These are phyloP conservation scores for Phymastichus coffea DNA, from an alignment of 1,140 invertebrate species.

Conservation along the genomic window DNA sequence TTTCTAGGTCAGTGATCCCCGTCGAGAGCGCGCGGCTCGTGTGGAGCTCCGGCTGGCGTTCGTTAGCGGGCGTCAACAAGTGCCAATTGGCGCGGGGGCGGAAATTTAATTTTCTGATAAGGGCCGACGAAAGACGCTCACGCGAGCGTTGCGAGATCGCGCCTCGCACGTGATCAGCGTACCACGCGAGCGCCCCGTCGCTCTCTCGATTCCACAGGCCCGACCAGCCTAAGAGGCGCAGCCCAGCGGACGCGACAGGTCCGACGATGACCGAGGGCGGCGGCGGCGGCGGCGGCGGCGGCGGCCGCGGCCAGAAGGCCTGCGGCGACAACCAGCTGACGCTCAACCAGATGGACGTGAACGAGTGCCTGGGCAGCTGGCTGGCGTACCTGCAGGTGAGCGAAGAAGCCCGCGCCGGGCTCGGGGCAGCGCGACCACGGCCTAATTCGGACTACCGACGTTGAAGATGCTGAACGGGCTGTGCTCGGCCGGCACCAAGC, in stretches of 20 bases:
- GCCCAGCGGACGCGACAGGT: too few relatives aligned
- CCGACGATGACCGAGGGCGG: too few relatives aligned
- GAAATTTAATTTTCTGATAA: constrained; percentile 14
- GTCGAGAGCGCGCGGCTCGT: neutral
- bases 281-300: constrained; percentile 31
- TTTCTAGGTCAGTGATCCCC: neutral
- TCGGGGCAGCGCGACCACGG: too few relatives aligned
- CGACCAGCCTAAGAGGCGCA: too few relatives aligned
- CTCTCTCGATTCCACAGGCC: too few relatives aligned
- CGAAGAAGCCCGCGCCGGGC: neutral
- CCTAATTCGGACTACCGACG: too few relatives aligned
- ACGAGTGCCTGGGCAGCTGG: constrained; percentile 66
- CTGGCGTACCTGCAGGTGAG: constrained; percentile 63
- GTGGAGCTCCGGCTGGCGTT: neutral
- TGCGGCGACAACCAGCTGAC: constrained; percentile 46
- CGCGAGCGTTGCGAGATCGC: neutral
- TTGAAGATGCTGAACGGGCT: constrained; percentile 64
- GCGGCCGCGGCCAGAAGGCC: constrained; percentile 30
- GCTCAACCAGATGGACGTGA: constrained; percentile 57
- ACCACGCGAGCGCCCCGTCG: too few relatives aligned
- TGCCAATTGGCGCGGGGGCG: neutral
- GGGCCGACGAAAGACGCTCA: neutral
- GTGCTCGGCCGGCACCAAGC: constrained; percentile 61
- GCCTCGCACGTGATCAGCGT: too few relatives aligned
- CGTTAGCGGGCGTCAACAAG: neutral